Percentiles rank a stretch among this genome's conserved stretches.
Evolutionary conservation across 2,113 vertebrate genomes (phyloP).

Genomic region (Solea senegalensis): DNA sequence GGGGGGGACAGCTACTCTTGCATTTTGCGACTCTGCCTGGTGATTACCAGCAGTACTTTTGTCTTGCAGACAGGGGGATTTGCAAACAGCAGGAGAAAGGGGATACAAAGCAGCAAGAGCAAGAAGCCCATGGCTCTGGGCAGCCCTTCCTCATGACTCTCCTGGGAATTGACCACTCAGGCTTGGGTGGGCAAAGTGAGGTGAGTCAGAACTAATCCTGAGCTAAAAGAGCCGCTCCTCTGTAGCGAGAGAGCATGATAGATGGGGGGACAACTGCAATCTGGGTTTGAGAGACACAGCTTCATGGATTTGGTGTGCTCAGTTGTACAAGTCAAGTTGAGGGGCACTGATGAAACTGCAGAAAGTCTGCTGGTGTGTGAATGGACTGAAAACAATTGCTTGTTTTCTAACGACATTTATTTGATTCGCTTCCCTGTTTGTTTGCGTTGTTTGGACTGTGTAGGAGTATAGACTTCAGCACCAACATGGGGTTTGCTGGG

Average conservation of each 20-base stretch:
- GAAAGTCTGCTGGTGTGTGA: conserved; percentile 44
- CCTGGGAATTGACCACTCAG: conserved; percentile 52
- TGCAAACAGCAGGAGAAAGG: conserved; percentile 37
- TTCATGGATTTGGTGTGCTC: conserved; percentile 42
- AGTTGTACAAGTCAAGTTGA: conserved; percentile 58
- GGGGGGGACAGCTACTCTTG: conserved; percentile 21
- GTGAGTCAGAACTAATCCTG: conserved; percentile 67
- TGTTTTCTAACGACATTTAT: conserved; percentile 36
- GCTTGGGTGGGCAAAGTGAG: conserved; percentile 52
- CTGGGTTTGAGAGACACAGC: conserved; percentile 29
- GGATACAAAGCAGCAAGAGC: conserved; percentile 32
- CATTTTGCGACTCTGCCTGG: conserved; percentile 31
- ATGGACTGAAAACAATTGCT: conserved; percentile 42
- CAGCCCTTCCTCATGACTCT: conserved; percentile 40
- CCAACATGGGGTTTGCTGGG: conserved; percentile 26
- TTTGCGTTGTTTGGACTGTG: conserved; percentile 19
- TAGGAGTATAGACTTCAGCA: background rate
- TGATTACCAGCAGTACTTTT: conserved; percentile 46
- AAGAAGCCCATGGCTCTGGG: conserved; percentile 38
- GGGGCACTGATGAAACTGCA: conserved; percentile 34
- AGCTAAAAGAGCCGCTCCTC: conserved; percentile 52
- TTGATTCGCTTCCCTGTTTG: conserved; percentile 34
- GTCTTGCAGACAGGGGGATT: conserved; percentile 54
- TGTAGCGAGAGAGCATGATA: conserved; percentile 26
- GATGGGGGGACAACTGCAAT: conserved; percentile 33